phyloP scores from a whole-genome alignment of 2,888 invertebrate species.

The Ashinkailepas kermadecensis region DNA sequence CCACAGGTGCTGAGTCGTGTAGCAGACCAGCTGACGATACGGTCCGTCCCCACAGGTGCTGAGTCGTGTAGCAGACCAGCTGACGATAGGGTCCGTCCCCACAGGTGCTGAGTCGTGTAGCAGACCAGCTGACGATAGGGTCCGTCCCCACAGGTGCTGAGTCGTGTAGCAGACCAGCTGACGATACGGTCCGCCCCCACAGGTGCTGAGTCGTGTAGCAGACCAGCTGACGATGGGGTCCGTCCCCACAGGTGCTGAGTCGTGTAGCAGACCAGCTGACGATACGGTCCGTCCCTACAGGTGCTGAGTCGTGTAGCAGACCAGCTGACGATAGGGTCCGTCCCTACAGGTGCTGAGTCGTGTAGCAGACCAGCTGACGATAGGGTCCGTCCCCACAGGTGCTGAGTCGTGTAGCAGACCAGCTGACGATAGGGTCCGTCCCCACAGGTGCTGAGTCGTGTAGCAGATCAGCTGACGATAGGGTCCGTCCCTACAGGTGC shows the following conservation, averaged over 20 bases:
- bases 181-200: background rate
- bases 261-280: slow-evolving; percentile 34
- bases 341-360: slow-evolving; percentile 58
- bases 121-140: background rate
- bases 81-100: background rate
- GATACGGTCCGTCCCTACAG: slow-evolving; percentile 47
- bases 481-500: slow-evolving; percentile 57
- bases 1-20: slow-evolving; percentile 60
- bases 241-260: slow-evolving; percentile 59
- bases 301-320: slow-evolving; percentile 52
- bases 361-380: slow-evolving; percentile 34
- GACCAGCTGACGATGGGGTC: background rate
- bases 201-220: slow-evolving; percentile 59
- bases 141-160: slow-evolving; percentile 60
- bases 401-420: slow-evolving; percentile 43
- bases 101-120: slow-evolving; percentile 60
- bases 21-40: background rate
- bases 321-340: background rate
- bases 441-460: slow-evolving; percentile 59
- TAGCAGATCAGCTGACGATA: slow-evolving; percentile 28
- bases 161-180: slow-evolving; percentile 35
- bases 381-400: slow-evolving; percentile 56
- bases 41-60: slow-evolving; percentile 62
- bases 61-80: slow-evolving; percentile 35
- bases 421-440: background rate